A percentile compares a stretch with the other conserved stretches of the same genome.
Conservation (phyloP, 2,797 vertebrate species). For the Serranus cabrilla region DNA sequence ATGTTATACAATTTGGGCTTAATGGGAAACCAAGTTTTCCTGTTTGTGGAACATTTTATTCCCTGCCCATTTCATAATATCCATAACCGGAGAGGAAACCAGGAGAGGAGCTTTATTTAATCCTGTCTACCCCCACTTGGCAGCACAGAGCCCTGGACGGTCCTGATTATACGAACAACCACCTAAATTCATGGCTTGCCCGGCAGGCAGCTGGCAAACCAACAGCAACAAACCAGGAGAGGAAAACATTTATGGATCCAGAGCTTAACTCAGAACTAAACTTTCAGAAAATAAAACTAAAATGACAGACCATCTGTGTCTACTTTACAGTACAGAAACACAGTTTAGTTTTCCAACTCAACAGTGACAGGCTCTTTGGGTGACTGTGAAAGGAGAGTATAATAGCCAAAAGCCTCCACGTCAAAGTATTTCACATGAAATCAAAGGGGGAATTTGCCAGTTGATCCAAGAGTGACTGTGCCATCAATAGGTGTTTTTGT, state of each 20-base stretch:
- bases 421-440: slow-evolving; percentile 55
- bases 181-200: slow-evolving; percentile 26
- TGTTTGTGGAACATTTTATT: slow-evolving; percentile 7
- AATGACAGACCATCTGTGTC: not conserved
- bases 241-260: slow-evolving; percentile 5
- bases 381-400: slow-evolving; percentile 1
- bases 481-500: slow-evolving; percentile 70
- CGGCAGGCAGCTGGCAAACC: slow-evolving; percentile 24
- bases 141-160: slow-evolving; percentile 21
- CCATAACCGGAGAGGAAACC: slow-evolving; percentile 37
- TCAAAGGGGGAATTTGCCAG: slow-evolving; percentile 60
- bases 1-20: not conserved
- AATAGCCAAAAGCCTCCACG: slow-evolving; percentile 35
- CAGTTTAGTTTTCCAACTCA: not conserved
- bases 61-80: slow-evolving; percentile 30
- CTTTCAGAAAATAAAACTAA: slow-evolving; percentile 1
- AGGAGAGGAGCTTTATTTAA: slow-evolving; percentile 54
- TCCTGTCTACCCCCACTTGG: slow-evolving; percentile 30
- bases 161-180: slow-evolving; percentile 45
- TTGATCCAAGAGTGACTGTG: slow-evolving; percentile 60
- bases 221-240: slow-evolving; percentile 9
- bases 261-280: not conserved
- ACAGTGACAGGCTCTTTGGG: not conserved
- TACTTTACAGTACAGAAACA: not conserved
- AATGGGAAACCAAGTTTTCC: not conserved